Base-by-base conservation (phyloP, 2,113 vertebrate genomes). In the Falco punctatus region DNA sequence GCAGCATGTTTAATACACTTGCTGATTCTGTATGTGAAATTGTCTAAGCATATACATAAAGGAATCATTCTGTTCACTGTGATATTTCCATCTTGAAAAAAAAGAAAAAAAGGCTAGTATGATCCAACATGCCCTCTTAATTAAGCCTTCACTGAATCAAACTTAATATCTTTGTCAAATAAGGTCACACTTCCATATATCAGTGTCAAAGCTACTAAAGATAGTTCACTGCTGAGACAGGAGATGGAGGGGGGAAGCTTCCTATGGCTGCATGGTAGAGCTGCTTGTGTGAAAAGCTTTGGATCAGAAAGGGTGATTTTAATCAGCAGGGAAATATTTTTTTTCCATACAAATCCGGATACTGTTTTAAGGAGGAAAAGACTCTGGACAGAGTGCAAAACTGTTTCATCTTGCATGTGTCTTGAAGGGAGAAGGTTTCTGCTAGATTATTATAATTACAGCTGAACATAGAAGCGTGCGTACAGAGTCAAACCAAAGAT, bases 151-250 rank as follows among this genome's bases (percentile, higher is more conserved):
- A 96, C 51, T 95, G 93, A 91, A 66, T 93, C 82, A 97, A 94
- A 71, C 54, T 79, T 96, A 93, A 91, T 87, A 72, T 86, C 51
- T 94, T 48, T 95, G 67, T 92, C 88, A 93, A 82, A 80, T 95
- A 95, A 96, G 77, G 75, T 82, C 74, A 86, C 77, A 35, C 91
- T 90, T 94, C 75, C 85, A 97, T 73, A 95, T 42, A 38, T 94
- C 96, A 95, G 83, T 97, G 74, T 97, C 75, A 97, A 65, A 95
- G 38, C 59, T 81, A 48, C 78, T 96, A 90, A 92, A 90, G 82
- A 86, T 81, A 93, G 66, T 86, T 73, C 46, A 20, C 30, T 86
- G 48, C n/a, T 54, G 62, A 86, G 69, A 52, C 3, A 79, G 51
- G 82, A 89, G 16, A 0, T 1, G 7, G 4, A 3, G 11, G 23